Base-by-base conservation (phyloP, 2,888 invertebrate species). In the Troilus luridus region DNA sequence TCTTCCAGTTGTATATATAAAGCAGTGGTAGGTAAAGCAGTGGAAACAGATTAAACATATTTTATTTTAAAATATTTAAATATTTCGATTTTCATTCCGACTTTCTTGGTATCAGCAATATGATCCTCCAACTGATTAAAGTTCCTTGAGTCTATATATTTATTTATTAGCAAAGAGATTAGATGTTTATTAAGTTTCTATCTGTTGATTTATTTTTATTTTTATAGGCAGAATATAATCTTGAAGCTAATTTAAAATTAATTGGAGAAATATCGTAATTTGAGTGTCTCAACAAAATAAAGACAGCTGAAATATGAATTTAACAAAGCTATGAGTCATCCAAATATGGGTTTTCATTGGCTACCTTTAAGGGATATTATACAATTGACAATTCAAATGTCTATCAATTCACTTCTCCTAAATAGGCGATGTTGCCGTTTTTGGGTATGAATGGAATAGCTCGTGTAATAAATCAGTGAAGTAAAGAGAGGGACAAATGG, bases 401-500 rank as follows among this genome's bases (percentile, higher is more conserved):
- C 24, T 27, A 14, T 27, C 24, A 72, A 14, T 72, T 72, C 72
- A 72, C 72, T 72, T 72, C 27, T 27, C 72, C 72, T 27, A 72
- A 72, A 72, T 6, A 24, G 72, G 72, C 27, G 2, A 72, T 72
- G 72, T 27, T 72, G 27, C 72, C 72, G 27, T 72, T 72, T 27
- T 72, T 27, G 72, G 72, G 27, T 14, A 14, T 72, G 72, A 72
- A 72, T 72, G 14, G 72, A 27, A 27, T 27, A 72, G 72, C 72
- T 17, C 17, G 19, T 6, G 72, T 19, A 27, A 72, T 72, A 72
- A 72, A 72, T 72, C 72, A 72, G 14, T 72, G 72, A 27, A 72
- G 19, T 72, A 72, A 72, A 72, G 27, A 72, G 27, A 72, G 72
- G 27, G 72, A 27, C 72, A 72, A 72, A 72, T 72, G 72, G 72